phyloP scores from a whole-genome alignment of 2,888 invertebrate genomes.

The Lasius fuliginosus region DNA sequence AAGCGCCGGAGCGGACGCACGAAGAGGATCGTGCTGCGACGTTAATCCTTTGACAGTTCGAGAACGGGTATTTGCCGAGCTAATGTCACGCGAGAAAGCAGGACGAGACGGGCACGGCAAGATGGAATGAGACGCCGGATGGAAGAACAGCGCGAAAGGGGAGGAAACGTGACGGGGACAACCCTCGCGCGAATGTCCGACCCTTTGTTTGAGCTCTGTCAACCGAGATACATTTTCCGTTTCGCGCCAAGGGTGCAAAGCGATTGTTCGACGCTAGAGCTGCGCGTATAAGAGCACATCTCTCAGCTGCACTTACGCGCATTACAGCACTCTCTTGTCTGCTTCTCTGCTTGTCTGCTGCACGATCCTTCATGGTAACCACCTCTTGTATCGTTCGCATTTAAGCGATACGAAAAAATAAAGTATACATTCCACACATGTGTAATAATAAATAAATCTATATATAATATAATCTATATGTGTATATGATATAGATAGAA shows the following conservation, averaged over 20 bases:
- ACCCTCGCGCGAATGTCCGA: conserved; percentile 74
- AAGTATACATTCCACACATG: background rate
- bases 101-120: conserved; percentile 5
- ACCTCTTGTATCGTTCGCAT: conserved; percentile 56
- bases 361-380: conserved; percentile 63
- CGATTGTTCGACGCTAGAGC: conserved; percentile 78
- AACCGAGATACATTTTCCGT: conserved; percentile 83
- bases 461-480: background rate
- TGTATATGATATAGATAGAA: background rate
- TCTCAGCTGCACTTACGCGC: conserved; percentile 70
- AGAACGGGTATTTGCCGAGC: conserved; percentile 77
- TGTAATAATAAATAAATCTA: background rate
- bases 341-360: conserved; percentile 60
- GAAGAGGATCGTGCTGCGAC: conserved; percentile 62
- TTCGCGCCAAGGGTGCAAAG: conserved; percentile 81
- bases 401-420: conserved; percentile 39
- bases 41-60: conserved; percentile 77
- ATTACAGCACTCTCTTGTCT: conserved; percentile 60
- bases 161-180: conserved; percentile 59
- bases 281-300: conserved; percentile 67
- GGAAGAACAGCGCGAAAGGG: conserved; percentile 45
- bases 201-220: conserved; percentile 84
- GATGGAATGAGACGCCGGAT: conserved; percentile 46
- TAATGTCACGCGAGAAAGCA: conserved; percentile 73
- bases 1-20: conserved; percentile 46